Conservation (phyloP, 2,797 vertebrate species). For the Salmo trutta region DNA sequence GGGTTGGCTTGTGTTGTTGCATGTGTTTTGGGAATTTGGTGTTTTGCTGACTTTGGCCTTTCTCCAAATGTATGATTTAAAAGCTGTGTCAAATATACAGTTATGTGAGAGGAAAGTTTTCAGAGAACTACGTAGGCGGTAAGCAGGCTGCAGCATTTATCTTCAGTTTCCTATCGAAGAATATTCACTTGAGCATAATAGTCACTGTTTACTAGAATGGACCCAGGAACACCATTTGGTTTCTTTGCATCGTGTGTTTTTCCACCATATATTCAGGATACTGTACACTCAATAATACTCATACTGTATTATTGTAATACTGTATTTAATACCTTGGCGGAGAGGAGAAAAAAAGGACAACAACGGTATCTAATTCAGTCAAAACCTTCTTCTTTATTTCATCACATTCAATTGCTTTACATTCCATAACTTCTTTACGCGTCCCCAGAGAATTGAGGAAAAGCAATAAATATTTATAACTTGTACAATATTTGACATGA, state of each 20-base stretch:
- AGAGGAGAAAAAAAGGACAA: neutral
- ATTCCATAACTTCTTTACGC: conserved; percentile 37
- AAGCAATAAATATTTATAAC: conserved; percentile 57
- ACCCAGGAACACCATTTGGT: neutral
- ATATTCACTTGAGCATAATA: neutral
- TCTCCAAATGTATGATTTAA: too few species aligned
- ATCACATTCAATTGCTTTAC: conserved; percentile 52
- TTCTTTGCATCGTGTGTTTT: neutral
- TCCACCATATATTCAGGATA: too few species aligned
- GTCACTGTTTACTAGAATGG: neutral
- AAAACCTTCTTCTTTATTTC: neutral
- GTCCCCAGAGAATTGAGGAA: conserved; percentile 60
- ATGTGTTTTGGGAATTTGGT: neutral
- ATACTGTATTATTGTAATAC: too few species aligned
- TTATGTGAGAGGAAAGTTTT: neutral
- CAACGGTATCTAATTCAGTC: neutral
- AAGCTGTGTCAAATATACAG: neutral
- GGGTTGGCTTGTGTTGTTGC: neutral
- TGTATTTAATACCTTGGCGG: neutral
- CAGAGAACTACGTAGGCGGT: neutral
- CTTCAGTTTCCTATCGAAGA: neutral
- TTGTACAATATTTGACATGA: conserved; percentile 40
- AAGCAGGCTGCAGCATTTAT: neutral
- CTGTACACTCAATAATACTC: too few species aligned
- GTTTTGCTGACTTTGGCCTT: neutral